Conservation (phyloP, 2,888 invertebrate genomes). For the Hedychridium roseum region DNA sequence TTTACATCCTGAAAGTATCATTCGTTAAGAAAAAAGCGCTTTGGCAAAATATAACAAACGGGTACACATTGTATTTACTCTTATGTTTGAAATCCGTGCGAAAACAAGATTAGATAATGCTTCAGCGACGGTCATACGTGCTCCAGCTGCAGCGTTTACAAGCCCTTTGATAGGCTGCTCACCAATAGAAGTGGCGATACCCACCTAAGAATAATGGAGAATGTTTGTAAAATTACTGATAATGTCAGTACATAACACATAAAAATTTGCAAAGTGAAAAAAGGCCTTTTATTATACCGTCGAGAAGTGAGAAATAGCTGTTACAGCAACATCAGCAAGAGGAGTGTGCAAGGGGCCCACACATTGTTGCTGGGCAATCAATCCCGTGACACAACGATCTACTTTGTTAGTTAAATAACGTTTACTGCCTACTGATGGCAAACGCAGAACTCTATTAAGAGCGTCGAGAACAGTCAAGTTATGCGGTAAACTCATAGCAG, state of each 20-base stretch:
- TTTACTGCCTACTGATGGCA: conserved; percentile 94
- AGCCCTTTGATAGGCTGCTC: conserved; percentile 96
- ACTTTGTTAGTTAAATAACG: conserved; percentile 96
- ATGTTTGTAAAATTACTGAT: not conserved
- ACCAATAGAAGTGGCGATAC: conserved; percentile 94
- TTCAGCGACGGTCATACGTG: conserved; percentile 94
- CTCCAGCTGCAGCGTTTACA: conserved; percentile 84
- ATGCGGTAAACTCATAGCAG: conserved; percentile 68
- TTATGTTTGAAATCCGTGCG: conserved; percentile 68
- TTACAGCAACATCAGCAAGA: conserved; percentile 91
- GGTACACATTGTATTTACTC: conserved; percentile 60
- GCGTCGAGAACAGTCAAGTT: conserved; percentile 72
- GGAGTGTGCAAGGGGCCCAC: conserved; percentile 97
- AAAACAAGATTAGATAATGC: conserved; percentile 91
- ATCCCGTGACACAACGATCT: conserved; percentile 92
- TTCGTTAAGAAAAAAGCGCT: not conserved
- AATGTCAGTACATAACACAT: not conserved
- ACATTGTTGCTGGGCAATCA: conserved; percentile 97
- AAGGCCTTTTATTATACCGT: conserved; percentile 64
- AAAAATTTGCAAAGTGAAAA: not conserved
- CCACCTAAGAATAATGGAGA: conserved; percentile 64
- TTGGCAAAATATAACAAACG: not conserved
- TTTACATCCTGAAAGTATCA: conserved; percentile 79
- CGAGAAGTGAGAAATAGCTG: conserved; percentile 85
- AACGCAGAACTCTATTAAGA: conserved; percentile 80